Conservation (phyloP, 2,888 invertebrate genomes). For the Pachymerium ferrugineum region DNA sequence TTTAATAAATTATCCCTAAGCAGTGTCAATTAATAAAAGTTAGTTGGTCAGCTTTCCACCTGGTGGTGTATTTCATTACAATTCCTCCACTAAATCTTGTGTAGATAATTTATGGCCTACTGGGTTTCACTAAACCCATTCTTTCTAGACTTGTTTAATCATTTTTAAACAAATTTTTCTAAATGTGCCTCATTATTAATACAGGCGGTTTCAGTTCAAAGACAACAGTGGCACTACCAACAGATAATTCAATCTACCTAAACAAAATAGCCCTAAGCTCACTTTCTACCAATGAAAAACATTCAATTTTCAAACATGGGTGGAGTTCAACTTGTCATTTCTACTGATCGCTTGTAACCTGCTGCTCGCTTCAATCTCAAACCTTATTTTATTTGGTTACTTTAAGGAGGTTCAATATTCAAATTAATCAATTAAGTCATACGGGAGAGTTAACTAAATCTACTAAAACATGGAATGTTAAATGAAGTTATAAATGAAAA, state of each 20-base stretch:
- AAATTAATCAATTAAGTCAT: neutral
- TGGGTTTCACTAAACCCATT: neutral
- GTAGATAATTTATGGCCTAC: neutral
- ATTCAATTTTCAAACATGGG: constrained; percentile 22
- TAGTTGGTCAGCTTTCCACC: constrained; percentile 20
- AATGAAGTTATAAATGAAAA: too few relatives aligned
- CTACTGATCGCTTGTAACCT: constrained; percentile 4
- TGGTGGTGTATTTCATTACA: constrained; percentile 19
- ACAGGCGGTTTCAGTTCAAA: constrained; percentile 15
- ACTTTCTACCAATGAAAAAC: constrained; percentile 11
- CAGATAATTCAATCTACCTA: constrained; percentile 24
- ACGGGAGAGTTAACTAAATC: too few relatives aligned
- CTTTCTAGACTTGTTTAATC: neutral
- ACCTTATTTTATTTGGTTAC: neutral
- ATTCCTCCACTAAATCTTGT: neutral
- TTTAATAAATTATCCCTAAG: constrained; percentile 20
- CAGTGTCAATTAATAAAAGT: constrained; percentile 21
- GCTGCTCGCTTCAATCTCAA: neutral
- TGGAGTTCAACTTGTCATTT: constrained; percentile 20
- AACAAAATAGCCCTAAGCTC: constrained; percentile 20
- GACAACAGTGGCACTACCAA: constrained; percentile 19
- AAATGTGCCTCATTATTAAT: constrained; percentile 17
- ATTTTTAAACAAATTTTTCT: constrained; percentile 16
- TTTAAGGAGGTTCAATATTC: neutral
- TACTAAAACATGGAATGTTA: too few relatives aligned